Conservation (phyloP, 2,888 invertebrate genomes). For the Griposia aprilina region DNA sequence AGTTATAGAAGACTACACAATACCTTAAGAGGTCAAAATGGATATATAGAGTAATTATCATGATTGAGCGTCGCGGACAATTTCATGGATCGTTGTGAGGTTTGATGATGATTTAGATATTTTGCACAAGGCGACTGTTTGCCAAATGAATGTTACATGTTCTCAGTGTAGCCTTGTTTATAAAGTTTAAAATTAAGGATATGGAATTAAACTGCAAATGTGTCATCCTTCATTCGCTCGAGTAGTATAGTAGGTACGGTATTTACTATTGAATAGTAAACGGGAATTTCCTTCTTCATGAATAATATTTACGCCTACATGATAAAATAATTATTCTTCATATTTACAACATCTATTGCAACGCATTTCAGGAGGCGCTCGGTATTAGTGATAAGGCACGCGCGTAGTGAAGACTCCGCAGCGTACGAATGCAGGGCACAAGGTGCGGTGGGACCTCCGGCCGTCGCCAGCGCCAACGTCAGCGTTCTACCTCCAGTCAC, state of each 20-base stretch:
- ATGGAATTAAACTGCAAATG: neutral
- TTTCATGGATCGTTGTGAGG: slow-evolving; percentile 80
- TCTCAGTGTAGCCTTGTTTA: slow-evolving; percentile 26
- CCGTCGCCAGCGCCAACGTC: slow-evolving; percentile 90
- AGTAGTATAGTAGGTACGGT: neutral
- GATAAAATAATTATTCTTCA: neutral
- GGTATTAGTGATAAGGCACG: slow-evolving; percentile 94
- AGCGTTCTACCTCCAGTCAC: slow-evolving; percentile 84
- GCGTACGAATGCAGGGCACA: slow-evolving; percentile 95
- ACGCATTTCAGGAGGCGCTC: slow-evolving; percentile 93
- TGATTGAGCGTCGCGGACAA: slow-evolving; percentile 75
- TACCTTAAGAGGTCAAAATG: slow-evolving; percentile 57
- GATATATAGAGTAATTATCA: slow-evolving; percentile 77
- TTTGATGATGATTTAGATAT: slow-evolving; percentile 67
- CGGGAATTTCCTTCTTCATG: neutral
- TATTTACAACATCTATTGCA: slow-evolving; percentile 10
- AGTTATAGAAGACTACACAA: slow-evolving; percentile 61
- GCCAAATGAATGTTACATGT: slow-evolving; percentile 44
- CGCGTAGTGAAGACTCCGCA: slow-evolving; percentile 94
- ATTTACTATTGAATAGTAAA: neutral
- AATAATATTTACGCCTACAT: neutral
- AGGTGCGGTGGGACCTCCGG: slow-evolving; percentile 92
- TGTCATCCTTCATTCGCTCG: neutral
- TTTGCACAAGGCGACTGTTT: slow-evolving; percentile 56
- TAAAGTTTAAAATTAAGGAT: slow-evolving; percentile 2